Percentiles rank a stretch among this genome's conserved stretches.
Conservation (phyloP, 2,797 vertebrate genomes). For the Leucoraja ocellata region DNA sequence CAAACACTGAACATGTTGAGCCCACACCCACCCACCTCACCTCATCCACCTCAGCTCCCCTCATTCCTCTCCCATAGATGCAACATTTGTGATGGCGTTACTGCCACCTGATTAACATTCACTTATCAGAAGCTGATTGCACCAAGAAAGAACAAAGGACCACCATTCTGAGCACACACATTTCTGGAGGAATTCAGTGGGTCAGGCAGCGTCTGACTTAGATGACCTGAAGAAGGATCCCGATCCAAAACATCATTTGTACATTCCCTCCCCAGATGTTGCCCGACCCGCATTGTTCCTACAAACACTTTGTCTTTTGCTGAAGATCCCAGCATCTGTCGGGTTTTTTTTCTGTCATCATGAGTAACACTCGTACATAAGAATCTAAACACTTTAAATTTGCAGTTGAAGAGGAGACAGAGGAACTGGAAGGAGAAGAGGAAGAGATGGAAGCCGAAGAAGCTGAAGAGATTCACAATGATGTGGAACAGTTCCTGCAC, state of each 20-base stretch:
- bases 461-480: conserved; percentile 52
- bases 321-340: too few species aligned
- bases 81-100: neutral
- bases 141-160: neutral
- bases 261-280: too few species aligned
- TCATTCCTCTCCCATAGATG: too few species aligned
- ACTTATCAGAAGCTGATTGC: neutral
- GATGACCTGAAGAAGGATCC: too few species aligned
- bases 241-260: too few species aligned
- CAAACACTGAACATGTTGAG: neutral
- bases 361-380: neutral
- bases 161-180: too few species aligned
- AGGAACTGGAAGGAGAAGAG: conserved; percentile 58
- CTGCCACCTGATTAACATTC: neutral
- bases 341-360: neutral
- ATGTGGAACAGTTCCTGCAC: conserved; percentile 42
- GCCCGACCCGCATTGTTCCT: too few species aligned
- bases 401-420: conserved; percentile 51
- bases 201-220: too few species aligned
- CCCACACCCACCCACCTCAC: neutral
- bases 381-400: neutral
- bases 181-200: too few species aligned
- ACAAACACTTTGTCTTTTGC: too few species aligned
- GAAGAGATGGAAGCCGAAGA: conserved; percentile 53
- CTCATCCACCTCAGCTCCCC: too few species aligned